Percentiles rank a stretch among this genome's conserved stretches.
phyloP scores from a whole-genome alignment of 2,797 vertebrate genomes.

The Myiotriccus ornatus region DNA sequence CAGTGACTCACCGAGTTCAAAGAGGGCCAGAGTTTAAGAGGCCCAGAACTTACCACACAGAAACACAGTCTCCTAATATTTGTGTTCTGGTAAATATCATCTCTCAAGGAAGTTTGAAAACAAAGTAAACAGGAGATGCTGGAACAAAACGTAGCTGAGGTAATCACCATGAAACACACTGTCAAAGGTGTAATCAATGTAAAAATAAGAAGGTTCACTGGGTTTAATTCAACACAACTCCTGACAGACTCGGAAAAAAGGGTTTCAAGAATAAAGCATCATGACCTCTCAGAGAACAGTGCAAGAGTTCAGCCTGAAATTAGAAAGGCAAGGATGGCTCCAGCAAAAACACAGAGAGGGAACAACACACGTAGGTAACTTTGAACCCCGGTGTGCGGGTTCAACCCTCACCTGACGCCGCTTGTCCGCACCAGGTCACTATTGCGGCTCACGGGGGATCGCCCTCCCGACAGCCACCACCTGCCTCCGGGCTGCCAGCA shows the following conservation, averaged over 20 bases:
- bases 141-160: not conserved
- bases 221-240: not conserved
- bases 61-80: not conserved
- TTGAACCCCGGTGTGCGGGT: rapidly evolving
- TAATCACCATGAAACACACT: not conserved
- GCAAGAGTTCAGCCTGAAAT: not conserved
- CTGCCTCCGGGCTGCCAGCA: not conserved
- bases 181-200: not conserved
- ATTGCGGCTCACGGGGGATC: rapidly evolving
- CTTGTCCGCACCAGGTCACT: not conserved
- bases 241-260: not conserved
- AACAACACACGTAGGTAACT: rapidly evolving
- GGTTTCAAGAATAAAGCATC: rapidly evolving
- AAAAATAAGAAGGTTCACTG: rapidly evolving
- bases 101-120: not conserved
- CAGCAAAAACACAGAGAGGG: rapidly evolving
- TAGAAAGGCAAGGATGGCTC: not conserved
- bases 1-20: conserved; percentile 21
- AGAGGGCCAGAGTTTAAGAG: conserved; percentile 1
- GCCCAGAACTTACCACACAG: not conserved
- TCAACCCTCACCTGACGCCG: not conserved
- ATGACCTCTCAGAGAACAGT: rapidly evolving
- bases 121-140: not conserved
- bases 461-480: not conserved
- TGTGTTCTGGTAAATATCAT: not conserved